Conservation (phyloP, 2,888 invertebrate species). For the Chironomus riparius region DNA sequence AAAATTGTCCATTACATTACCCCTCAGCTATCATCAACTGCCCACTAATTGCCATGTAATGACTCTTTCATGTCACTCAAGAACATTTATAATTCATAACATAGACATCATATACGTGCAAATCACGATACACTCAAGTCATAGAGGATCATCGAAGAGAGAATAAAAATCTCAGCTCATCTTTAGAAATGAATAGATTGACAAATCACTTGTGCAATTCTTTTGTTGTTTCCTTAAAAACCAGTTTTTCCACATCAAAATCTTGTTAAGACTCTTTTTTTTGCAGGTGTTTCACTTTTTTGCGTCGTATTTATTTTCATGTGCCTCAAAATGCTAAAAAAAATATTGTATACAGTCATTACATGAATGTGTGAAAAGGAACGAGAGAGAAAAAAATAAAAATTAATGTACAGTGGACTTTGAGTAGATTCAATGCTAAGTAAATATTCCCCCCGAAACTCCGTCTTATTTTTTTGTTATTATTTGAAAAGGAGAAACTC, state of each 20-base stretch:
- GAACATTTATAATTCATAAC: no score
- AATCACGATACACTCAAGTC: no score
- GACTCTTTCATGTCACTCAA: background rate
- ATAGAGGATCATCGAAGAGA: no score
- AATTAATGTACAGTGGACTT: no score
- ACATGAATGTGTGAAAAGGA: background rate
- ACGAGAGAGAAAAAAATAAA: background rate
- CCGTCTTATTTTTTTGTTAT: no score
- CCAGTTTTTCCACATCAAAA: conserved; percentile 2
- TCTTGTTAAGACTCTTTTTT: background rate
- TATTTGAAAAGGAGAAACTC: background rate
- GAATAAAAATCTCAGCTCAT: no score
- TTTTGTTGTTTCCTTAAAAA: background rate
- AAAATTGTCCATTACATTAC: background rate
- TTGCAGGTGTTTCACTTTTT: conserved; percentile 5
- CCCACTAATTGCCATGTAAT: background rate
- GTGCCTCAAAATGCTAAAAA: background rate
- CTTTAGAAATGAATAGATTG: background rate
- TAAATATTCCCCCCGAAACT: no score
- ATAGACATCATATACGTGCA: no score
- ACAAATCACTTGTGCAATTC: conserved; percentile 10
- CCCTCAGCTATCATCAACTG: background rate
- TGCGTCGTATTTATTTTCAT: background rate
- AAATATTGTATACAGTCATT: background rate
- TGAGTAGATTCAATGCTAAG: no score